These are phyloP conservation scores for Drosophila littoralis DNA, from an alignment of 1,140 invertebrate genomes.

Conservation along the genomic window DNA sequence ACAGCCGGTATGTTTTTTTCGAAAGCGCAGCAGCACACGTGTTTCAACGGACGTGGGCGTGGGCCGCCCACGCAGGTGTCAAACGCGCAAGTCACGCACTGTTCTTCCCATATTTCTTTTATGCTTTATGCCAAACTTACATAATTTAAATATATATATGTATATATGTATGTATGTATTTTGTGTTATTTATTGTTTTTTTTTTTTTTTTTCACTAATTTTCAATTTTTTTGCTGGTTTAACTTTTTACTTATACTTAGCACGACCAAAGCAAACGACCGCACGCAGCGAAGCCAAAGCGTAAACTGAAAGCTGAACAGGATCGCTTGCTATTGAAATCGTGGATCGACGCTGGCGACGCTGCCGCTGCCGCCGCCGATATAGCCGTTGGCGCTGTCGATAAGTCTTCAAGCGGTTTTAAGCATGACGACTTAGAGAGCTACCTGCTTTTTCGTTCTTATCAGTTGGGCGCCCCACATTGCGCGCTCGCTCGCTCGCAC, in stretches of 20 bases:
- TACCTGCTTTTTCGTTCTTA: constrained; percentile 44
- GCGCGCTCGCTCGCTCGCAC: constrained; percentile 31
- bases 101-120: constrained; percentile 4
- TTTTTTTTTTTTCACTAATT: constrained; percentile 1
- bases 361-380: constrained; percentile 11
- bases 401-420: constrained; percentile 7
- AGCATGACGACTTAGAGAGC: constrained; percentile 11
- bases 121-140: constrained; percentile 51
- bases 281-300: constrained; percentile 70
- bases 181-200: constrained; percentile 10
- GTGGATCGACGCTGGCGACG: constrained; percentile 25
- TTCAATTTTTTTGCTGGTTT: constrained; percentile 3
- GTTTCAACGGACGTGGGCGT: neutral
- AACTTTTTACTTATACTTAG: constrained; percentile 22
- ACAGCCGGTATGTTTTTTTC: constrained; percentile 31
- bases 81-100: constrained; percentile 35
- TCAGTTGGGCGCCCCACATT: constrained; percentile 41
- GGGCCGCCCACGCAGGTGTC: constrained; percentile 28
- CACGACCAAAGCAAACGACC: constrained; percentile 64
- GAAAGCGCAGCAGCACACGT: constrained; percentile 23
- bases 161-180: constrained; percentile 9
- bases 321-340: constrained; percentile 71
- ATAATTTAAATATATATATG: constrained; percentile 29
- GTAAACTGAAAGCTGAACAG: constrained; percentile 68
- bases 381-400: constrained; percentile 15